Evolutionary conservation across 2,113 vertebrate genomes (phyloP).

Genomic region (Dermatemys mawii): DNA sequence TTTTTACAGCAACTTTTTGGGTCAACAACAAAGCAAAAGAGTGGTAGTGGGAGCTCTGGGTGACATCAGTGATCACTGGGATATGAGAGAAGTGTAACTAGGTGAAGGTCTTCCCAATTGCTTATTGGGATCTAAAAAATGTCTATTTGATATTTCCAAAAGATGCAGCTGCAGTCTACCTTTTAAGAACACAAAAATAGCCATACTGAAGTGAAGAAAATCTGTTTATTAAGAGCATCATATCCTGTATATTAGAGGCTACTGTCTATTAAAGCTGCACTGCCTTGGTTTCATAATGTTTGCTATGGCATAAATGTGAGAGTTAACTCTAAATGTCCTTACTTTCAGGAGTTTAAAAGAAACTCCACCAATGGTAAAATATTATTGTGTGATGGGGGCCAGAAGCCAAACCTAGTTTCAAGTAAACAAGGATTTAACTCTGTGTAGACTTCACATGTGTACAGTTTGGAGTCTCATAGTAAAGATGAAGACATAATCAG

Average conservation of each 20-base stretch:
- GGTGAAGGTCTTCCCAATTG: background rate
- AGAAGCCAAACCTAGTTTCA: background rate
- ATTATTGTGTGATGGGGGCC: background rate
- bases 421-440: background rate
- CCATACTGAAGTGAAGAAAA: background rate
- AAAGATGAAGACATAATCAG: background rate
- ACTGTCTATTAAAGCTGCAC: background rate
- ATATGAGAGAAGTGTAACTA: background rate
- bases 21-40: background rate
- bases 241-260: background rate
- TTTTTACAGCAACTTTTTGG: background rate
- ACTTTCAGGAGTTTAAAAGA: background rate
- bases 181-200: background rate
- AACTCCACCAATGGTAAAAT: background rate
- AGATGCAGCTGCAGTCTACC: background rate
- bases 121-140: background rate
- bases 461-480: background rate
- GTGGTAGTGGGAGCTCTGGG: background rate
- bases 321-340: background rate
- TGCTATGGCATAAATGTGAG: background rate
- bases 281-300: background rate
- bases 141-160: background rate
- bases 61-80: background rate
- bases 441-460: background rate
- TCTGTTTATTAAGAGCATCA: background rate